A percentile compares a stretch with the other conserved stretches of the same genome.
Conservation (phyloP, 2,888 invertebrate genomes). For the Drosophila lutescens region DNA sequence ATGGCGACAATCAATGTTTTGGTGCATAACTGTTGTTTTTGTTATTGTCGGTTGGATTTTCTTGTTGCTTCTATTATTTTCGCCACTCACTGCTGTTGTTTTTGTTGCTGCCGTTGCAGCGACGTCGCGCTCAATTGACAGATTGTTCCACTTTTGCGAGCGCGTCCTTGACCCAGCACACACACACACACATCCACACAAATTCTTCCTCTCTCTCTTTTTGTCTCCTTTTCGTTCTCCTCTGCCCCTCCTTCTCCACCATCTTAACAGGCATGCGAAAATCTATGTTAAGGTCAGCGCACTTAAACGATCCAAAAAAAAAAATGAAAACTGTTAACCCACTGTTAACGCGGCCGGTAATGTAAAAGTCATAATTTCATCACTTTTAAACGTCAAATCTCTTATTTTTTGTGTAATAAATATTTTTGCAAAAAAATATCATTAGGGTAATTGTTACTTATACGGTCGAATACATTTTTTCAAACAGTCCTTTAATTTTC, state of each 20-base stretch:
- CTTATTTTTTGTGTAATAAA: too few species aligned
- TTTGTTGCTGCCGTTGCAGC: slow-evolving; percentile 1
- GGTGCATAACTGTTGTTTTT: slow-evolving; percentile 39
- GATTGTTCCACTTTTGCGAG: slow-evolving; percentile 63
- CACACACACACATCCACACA: slow-evolving; percentile 1
- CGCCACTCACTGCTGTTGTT: slow-evolving; percentile 7
- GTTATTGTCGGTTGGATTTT: not conserved
- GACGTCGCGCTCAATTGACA: slow-evolving; percentile 43
- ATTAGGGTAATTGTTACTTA: too few species aligned
- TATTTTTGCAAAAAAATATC: too few species aligned
- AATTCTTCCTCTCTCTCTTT: not conserved
- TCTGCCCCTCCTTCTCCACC: not conserved
- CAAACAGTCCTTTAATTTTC: too few species aligned
- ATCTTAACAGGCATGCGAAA: not conserved
- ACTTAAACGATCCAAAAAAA: slow-evolving; percentile 14
- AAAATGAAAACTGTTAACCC: not conserved
- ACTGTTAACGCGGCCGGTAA: slow-evolving; percentile 4
- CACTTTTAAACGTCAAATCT: too few species aligned
- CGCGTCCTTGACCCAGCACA: slow-evolving; percentile 67
- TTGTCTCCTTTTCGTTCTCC: slow-evolving; percentile 1
- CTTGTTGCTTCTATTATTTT: slow-evolving; percentile 15
- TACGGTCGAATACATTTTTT: too few species aligned
- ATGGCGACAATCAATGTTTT: slow-evolving; percentile 43
- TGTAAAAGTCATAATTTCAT: too few species aligned
- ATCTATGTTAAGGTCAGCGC: slow-evolving; percentile 27